Evolutionary conservation across 2,888 invertebrate genomes (phyloP).

Genomic region (Xylophagus ater): DNA sequence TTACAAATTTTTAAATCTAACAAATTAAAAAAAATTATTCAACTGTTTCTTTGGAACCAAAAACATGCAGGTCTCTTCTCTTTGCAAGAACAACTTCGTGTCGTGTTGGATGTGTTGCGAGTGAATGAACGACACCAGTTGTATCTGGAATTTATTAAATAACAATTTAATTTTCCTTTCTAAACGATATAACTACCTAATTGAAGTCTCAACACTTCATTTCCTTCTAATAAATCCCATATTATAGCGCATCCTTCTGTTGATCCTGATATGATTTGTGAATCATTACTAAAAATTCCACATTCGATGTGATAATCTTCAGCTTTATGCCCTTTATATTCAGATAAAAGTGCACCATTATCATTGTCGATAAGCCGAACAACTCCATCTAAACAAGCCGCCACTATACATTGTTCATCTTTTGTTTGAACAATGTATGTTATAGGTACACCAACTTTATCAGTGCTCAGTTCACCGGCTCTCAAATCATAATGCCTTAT

Average conservation of each 20-base stretch:
- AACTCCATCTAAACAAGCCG: slow-evolving; percentile 71
- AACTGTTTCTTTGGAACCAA: slow-evolving; percentile 5
- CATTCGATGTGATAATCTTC: slow-evolving; percentile 80
- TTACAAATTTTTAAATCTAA: too few species aligned
- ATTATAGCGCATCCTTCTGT: slow-evolving; percentile 53
- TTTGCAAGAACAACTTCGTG: slow-evolving; percentile 33
- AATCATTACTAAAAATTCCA: slow-evolving; percentile 71
- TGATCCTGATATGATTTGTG: slow-evolving; percentile 80
- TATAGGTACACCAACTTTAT: slow-evolving; percentile 75
- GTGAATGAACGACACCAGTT: slow-evolving; percentile 62
- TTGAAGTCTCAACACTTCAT: slow-evolving; percentile 40
- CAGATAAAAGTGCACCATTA: slow-evolving; percentile 62
- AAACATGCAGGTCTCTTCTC: slow-evolving; percentile 33
- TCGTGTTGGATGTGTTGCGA: slow-evolving; percentile 65
- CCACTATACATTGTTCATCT: slow-evolving; percentile 85
- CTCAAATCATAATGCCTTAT: slow-evolving; percentile 85
- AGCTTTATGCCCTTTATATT: slow-evolving; percentile 74
- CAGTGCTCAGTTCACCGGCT: slow-evolving; percentile 68
- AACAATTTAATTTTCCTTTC: background rate
- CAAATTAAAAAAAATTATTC: too few species aligned
- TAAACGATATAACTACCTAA: slow-evolving; percentile 22
- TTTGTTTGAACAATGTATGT: slow-evolving; percentile 76
- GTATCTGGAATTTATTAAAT: slow-evolving; percentile 26
- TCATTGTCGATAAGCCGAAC: slow-evolving; percentile 82
- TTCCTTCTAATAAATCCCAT: slow-evolving; percentile 80